Percentiles rank a stretch among this genome's conserved stretches.
These are phyloP conservation scores for Cisticola juncidis DNA, from an alignment of 2,113 vertebrate species.

Conservation along the genomic window DNA sequence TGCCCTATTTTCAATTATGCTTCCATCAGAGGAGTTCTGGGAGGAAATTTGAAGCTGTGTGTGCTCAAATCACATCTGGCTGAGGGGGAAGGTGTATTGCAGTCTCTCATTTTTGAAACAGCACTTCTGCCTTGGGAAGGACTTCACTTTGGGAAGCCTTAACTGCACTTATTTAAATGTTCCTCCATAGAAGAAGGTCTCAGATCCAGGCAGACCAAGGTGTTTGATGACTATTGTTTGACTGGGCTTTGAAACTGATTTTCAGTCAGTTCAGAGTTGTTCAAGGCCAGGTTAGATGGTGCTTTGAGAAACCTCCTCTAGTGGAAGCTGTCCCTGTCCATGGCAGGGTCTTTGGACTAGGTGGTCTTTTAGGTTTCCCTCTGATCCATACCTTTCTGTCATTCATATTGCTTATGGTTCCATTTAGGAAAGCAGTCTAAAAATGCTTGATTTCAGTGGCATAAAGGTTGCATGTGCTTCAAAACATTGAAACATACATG, in stretches of 20 bases:
- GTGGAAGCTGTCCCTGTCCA: background rate
- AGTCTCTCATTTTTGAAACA: background rate
- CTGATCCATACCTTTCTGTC: background rate
- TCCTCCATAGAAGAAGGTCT: background rate
- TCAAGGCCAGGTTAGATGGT: background rate
- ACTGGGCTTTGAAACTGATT: background rate
- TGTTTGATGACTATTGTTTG: background rate
- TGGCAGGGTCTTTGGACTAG: background rate
- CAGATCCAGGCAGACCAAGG: background rate
- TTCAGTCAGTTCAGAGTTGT: background rate
- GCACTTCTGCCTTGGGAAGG: background rate
- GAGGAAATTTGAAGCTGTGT: background rate
- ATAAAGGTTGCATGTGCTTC: background rate
- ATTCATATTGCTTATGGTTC: background rate
- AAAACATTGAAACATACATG: background rate
- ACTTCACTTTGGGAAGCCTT: background rate
- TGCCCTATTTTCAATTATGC: background rate
- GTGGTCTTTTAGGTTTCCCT: background rate
- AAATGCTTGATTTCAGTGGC: background rate
- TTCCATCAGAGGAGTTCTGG: too few species aligned
- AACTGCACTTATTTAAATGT: background rate
- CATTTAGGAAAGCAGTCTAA: background rate
- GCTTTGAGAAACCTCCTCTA: background rate
- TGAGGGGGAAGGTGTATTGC: background rate
- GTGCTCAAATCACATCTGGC: background rate